These are phyloP conservation scores for Catharus minimus DNA, from an alignment of 2,113 vertebrate species.

Conservation along the genomic window DNA sequence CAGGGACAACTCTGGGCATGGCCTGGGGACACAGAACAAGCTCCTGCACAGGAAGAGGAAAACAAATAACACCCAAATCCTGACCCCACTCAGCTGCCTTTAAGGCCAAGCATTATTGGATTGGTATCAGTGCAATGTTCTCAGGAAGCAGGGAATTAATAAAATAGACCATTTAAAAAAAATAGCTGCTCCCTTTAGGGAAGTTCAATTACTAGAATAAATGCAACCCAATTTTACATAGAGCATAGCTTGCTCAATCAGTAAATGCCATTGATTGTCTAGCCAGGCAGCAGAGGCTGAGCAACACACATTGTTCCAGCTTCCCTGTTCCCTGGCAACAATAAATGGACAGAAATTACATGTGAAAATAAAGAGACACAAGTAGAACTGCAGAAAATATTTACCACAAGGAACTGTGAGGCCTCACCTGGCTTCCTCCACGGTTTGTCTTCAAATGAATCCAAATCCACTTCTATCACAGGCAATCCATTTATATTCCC, in stretches of 20 bases:
- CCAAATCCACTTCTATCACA: slow-evolving; percentile 77
- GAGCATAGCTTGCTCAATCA: background rate
- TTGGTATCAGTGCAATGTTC: background rate
- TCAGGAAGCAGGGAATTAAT: background rate
- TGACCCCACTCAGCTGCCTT: background rate
- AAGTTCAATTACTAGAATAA: background rate
- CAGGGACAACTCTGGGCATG: background rate
- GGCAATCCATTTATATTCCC: slow-evolving; percentile 77
- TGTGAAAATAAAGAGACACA: background rate
- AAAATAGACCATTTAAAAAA: background rate
- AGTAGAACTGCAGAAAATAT: slow-evolving; percentile 26
- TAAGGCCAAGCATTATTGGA: background rate
- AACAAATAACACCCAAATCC: background rate
- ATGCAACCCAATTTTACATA: background rate
- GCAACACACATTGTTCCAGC: background rate
- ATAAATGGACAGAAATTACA: background rate
- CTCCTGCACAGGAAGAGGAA: background rate
- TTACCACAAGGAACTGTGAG: slow-evolving; percentile 63
- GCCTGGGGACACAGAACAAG: background rate
- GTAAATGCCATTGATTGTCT: background rate
- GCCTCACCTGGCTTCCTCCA: slow-evolving; percentile 81
- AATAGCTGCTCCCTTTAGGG: background rate
- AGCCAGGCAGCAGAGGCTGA: background rate
- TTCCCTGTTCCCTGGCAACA: background rate
- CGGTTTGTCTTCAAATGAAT: slow-evolving; percentile 79